phyloP scores from a whole-genome alignment of 2,113 vertebrate species.

The Ceuthmochares aereus region DNA sequence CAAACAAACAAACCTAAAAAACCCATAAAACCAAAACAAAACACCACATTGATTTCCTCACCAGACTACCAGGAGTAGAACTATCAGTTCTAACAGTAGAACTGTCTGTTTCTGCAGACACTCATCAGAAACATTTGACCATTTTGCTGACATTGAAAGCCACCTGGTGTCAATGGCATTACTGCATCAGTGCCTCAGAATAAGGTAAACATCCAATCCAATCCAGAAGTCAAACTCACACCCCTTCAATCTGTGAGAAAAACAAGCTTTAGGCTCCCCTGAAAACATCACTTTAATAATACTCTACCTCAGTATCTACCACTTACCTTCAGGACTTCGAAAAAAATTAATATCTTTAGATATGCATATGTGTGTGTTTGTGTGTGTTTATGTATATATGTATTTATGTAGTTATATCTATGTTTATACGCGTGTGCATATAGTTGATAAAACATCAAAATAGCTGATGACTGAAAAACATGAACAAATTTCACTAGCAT shows the following conservation, averaged over 20 bases:
- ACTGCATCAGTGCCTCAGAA: not conserved
- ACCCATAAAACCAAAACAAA: too few species aligned
- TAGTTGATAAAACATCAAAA: not conserved
- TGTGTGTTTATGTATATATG: accelerated
- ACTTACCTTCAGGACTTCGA: not conserved
- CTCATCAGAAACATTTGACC: not conserved
- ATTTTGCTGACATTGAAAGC: not conserved
- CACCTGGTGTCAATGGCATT: not conserved
- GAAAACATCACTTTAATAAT: not conserved
- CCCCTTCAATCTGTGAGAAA: not conserved
- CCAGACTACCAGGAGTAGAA: not conserved
- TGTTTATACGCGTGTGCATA: accelerated
- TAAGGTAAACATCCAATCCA: not conserved
- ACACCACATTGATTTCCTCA: not conserved
- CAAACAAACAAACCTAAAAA: not conserved
- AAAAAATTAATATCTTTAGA: not conserved
- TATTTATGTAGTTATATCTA: accelerated
- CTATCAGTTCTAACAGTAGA: not conserved
- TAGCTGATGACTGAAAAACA: not conserved
- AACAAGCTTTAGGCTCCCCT: not conserved
- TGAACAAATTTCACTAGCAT: not conserved
- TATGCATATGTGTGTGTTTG: accelerated
- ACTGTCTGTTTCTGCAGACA: not conserved
- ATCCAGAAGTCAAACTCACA: not conserved
- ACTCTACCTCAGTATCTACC: accelerated